These are phyloP conservation scores for Oophaga pumilio DNA, from an alignment of 2,113 vertebrate species.

Conservation along the genomic window DNA sequence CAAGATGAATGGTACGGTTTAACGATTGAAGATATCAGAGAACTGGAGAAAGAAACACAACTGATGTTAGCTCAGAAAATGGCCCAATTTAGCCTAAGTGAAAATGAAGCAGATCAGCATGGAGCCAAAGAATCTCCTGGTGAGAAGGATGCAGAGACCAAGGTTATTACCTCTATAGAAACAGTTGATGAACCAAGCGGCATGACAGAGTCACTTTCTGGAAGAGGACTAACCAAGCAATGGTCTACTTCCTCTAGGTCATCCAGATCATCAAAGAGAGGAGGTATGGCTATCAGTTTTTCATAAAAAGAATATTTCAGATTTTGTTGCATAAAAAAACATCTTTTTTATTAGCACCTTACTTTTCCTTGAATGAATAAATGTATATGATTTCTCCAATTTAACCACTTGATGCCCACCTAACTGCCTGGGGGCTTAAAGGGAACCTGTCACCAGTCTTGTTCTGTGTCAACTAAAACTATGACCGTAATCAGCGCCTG, in stretches of 20 bases:
- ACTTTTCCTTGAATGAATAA: too few relatives aligned
- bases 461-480: too few relatives aligned
- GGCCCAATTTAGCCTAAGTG: conserved; percentile 83
- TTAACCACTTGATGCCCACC: too few relatives aligned
- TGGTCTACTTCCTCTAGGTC: conserved; percentile 98
- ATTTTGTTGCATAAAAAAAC: background rate
- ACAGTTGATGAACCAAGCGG: conserved; percentile 69
- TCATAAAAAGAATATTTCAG: background rate
- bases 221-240: conserved; percentile 90
- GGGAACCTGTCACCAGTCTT: too few relatives aligned
- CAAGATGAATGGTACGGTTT: conserved; percentile 98
- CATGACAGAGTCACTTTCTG: conserved; percentile 74
- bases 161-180: conserved; percentile 69
- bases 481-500: too few relatives aligned
- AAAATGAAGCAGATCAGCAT: conserved; percentile 72
- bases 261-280: conserved; percentile 92
- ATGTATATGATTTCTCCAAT: too few relatives aligned
- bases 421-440: too few relatives aligned
- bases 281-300: conserved; percentile 76
- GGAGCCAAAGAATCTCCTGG: conserved; percentile 64
- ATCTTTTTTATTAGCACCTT: too few relatives aligned
- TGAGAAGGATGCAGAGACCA: conserved; percentile 66
- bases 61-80: conserved; percentile 91
- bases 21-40: conserved; percentile 94
- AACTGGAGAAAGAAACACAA: conserved; percentile 94